A percentile compares a stretch with the other conserved stretches of the same genome.
Evolutionary conservation across 2,888 invertebrate species (phyloP).

Genomic region (Ectemnius continuus): DNA sequence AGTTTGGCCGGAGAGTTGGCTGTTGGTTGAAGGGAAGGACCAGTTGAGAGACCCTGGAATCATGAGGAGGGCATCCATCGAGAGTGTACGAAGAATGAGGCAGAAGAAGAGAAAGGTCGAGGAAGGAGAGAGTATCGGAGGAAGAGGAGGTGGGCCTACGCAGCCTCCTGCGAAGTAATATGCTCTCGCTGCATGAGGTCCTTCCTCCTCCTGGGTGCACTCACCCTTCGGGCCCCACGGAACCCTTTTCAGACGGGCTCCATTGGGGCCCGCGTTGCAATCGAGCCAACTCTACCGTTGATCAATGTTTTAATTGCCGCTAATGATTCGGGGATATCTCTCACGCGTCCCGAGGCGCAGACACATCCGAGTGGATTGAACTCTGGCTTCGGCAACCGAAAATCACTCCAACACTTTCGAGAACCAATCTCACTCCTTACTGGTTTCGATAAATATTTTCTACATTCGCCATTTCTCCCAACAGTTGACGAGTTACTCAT

Average conservation of each 20-base stretch:
- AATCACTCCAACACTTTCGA: neutral
- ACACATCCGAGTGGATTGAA: slow-evolving; percentile 10
- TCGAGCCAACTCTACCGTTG: slow-evolving; percentile 43
- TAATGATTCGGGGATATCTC: slow-evolving; percentile 66
- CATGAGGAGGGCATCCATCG: slow-evolving; percentile 42
- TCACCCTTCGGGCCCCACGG: slow-evolving; percentile 47
- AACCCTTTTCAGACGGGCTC: slow-evolving; percentile 57
- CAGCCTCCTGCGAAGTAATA: slow-evolving; percentile 74
- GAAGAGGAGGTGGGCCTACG: slow-evolving; percentile 59
- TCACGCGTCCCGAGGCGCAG: slow-evolving; percentile 43
- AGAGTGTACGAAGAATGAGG: slow-evolving; percentile 28
- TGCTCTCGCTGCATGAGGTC: slow-evolving; percentile 74
- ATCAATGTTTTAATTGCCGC: slow-evolving; percentile 68
- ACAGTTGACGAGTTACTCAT: too few relatives aligned
- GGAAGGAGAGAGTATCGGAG: slow-evolving; percentile 45
- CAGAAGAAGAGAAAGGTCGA: slow-evolving; percentile 38
- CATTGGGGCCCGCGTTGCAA: slow-evolving; percentile 45
- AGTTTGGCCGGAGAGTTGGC: neutral
- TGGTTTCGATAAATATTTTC: neutral
- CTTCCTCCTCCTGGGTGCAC: slow-evolving; percentile 48
- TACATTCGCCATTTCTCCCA: too few relatives aligned
- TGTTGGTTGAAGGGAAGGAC: neutral
- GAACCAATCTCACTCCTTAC: neutral
- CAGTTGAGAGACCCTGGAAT: slow-evolving; percentile 59
- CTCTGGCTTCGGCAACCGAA: neutral